phyloP scores from a whole-genome alignment of 2,113 vertebrate genomes.

The Elephas maximus region DNA sequence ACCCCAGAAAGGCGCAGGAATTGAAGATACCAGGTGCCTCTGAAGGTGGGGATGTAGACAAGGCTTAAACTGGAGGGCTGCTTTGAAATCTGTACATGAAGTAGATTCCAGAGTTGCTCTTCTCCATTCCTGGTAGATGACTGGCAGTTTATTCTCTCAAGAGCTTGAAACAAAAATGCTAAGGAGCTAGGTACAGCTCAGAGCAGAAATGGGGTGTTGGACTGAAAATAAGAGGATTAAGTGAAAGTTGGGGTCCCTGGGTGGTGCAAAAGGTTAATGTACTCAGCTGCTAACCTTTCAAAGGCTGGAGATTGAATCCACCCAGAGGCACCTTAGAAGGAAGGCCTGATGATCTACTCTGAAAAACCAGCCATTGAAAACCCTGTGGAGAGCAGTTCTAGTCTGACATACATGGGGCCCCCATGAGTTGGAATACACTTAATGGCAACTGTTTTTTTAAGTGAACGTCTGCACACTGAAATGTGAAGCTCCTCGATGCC shows the following conservation, averaged over 20 bases:
- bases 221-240: not conserved
- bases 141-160: not conserved
- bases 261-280: too few species aligned
- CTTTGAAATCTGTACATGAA: not conserved
- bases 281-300: not conserved
- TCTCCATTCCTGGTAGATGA: not conserved
- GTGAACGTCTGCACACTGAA: not conserved
- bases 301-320: not conserved
- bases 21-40: not conserved
- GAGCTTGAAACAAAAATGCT: not conserved
- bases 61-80: not conserved
- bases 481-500: not conserved
- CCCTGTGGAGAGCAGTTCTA: not conserved
- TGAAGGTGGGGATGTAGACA: not conserved
- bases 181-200: not conserved
- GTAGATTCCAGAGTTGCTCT: not conserved
- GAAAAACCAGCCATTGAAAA: not conserved
- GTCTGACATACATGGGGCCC: not conserved
- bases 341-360: not conserved
- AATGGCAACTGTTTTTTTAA: not conserved
- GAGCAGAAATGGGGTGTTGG: not conserved
- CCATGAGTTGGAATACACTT: not conserved
- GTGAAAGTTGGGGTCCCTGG: not conserved
- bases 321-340: not conserved
- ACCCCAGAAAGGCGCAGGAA: not conserved